Evolutionary conservation across 2,797 vertebrate genomes (phyloP), one percentile per base, ranked within the genome.

Genomic region (Sebastolobus alascanus): DNA sequence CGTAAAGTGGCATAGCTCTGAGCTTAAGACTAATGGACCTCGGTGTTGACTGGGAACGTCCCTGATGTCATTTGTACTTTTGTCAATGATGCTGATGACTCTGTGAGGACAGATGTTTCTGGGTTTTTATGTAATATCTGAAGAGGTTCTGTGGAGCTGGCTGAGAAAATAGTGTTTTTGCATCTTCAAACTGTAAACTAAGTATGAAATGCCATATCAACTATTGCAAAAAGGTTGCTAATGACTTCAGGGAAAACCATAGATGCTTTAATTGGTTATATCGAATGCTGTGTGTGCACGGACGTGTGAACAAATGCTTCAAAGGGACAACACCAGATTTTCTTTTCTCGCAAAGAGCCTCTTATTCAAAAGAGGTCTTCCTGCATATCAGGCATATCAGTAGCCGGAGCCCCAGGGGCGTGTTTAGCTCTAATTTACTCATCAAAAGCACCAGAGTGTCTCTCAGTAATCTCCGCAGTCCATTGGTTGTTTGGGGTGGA

Each of bases 381-480:
- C 88, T 89, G 87, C 72, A 85, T 88, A 90, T 88, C 79, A 77
- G 84, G 54, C 83, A 81, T 89, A 82, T 91, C 83, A 77, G 82
- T 88, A 56, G 73, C 88, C 84, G 65, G 52, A 84, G 74, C 91
- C 93, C 90, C 93, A 80, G 86, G 90, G 93, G 93, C 86, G 79
- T 82, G 84, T 93, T 94, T 92, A 91, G 75, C 84, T 85, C 91
- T 94, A 94, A 94, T 95, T 93, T 90, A 90, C 92, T 91, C 92
- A 94, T 94, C 92, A 91, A 87, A 93, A 94, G 89, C 92, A 94
- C 76, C 92, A 78, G 92, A 91, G 93, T 90, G 90, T 93, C 91
- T 92, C 92, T 90, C 88, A 61, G 85, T 94, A 90, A 92, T 92
- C 89, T 84, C 80, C 25, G 66, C 91, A 82, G 91, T 93, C 90